Base-by-base conservation (phyloP, 1,140 invertebrate genomes). In the Gonioctena quinquepunctata region DNA sequence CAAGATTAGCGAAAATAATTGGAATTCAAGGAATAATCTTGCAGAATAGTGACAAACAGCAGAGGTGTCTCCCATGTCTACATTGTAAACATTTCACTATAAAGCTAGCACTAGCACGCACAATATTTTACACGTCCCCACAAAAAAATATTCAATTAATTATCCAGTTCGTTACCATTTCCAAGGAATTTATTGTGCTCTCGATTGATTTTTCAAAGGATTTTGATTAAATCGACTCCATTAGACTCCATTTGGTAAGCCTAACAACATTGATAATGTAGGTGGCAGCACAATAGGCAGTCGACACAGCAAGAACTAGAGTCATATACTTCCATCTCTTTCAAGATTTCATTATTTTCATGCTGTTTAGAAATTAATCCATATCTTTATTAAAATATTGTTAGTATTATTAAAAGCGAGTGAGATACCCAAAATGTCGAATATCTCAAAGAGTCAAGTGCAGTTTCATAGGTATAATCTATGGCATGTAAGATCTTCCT, bases 181-280 rank as follows among this genome's bases (percentile, higher is more conserved):
- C 75, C 64, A 71, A 74, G 19, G 61, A 69, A 73, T 79, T 80
- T 81, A 79, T 79, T 77, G 81, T 81, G 68, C 54, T 80, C 80
- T 74, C 73, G 56, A 71, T 70, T 74, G 70, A 77, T 73, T 80
- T 71, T 77, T 81, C 68, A 79, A 70, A 72, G 59, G 66, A 79
- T 83, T 82, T 78, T 80, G 75, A 79, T 74, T 79, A 80, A 81
- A 81, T 82, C 81, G 80, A 79, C 80, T 83, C 81, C 81, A 82
- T 82, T 82, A 83, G 81, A 83, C 83, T 84, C 83, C 83, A 84
- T 84, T 84, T 83, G 81, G 82, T 83, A 84, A 83, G 81, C 81
- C 82, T 81, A 88, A 88, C 88, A 89, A 89, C 87, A 89, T 89
- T 89, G 88, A 89, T 88, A 89, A 87, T 87, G 85, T 84, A 89